These are phyloP conservation scores for Tragulus kanchil DNA, from an alignment of 2,113 vertebrate genomes.

Conservation along the genomic window DNA sequence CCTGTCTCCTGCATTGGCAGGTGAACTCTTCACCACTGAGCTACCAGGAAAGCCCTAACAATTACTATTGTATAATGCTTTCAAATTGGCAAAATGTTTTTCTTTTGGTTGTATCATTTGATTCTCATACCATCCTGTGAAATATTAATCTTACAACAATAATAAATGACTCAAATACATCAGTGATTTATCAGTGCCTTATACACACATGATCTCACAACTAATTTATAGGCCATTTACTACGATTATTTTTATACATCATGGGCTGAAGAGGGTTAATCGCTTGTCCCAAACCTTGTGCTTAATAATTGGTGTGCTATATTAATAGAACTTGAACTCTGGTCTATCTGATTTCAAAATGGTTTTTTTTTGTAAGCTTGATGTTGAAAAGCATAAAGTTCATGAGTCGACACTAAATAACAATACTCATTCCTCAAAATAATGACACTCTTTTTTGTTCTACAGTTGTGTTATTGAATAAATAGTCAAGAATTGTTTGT, in stretches of 20 bases:
- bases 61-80: not conserved
- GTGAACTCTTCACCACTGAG: too few species aligned
- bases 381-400: slow-evolving; percentile 4
- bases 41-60: too few species aligned
- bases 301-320: not conserved
- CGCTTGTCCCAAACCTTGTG: not conserved
- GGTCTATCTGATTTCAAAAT: too few species aligned
- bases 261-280: not conserved
- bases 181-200: not conserved
- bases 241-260: not conserved
- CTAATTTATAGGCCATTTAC: not conserved
- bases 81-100: not conserved
- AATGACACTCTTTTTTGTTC: not conserved
- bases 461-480: not conserved
- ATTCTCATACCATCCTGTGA: not conserved
- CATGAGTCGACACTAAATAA: not conserved
- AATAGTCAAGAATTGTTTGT: not conserved
- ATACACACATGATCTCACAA: not conserved
- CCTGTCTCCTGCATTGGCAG: too few species aligned
- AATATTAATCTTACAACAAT: not conserved
- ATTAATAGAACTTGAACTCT: not conserved
- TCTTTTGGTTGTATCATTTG: not conserved
- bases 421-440: not conserved
- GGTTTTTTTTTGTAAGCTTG: too few species aligned
- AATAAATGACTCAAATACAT: not conserved